Conservation (phyloP, 1,140 invertebrate genomes). For the Anastrepha obliqua region DNA sequence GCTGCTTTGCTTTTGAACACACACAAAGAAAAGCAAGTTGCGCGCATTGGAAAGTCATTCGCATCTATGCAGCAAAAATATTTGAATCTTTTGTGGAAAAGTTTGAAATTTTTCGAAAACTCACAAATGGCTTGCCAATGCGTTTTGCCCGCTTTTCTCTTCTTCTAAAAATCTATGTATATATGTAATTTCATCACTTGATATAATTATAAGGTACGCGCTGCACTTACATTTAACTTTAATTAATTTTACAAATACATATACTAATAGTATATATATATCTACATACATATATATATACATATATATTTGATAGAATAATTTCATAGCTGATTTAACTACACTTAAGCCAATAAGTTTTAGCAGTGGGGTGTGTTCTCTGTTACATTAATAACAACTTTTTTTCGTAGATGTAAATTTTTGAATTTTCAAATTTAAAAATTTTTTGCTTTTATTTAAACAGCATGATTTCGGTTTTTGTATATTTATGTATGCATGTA, state of each 20-base stretch:
- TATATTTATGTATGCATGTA: constrained; percentile 7
- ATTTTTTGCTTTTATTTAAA: neutral
- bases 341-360: constrained; percentile 24
- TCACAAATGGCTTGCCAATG: neutral
- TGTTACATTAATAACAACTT: constrained; percentile 6
- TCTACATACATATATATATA: neutral
- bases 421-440: neutral
- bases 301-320: neutral
- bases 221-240: constrained; percentile 41
- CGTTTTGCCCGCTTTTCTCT: neutral
- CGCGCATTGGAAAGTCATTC: neutral
- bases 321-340: neutral
- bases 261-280: neutral
- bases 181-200: neutral
- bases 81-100: no score
- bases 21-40: neutral
- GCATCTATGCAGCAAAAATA: neutral
- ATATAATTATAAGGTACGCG: constrained; percentile 54
- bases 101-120: no score
- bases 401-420: no score
- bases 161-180: neutral
- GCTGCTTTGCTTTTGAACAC: neutral
- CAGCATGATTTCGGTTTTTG: neutral
- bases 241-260: neutral
- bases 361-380: constrained; percentile 4